These are phyloP conservation scores for Microctenopoma lineatum DNA, from an alignment of 2,797 vertebrate genomes.

Conservation along the genomic window DNA sequence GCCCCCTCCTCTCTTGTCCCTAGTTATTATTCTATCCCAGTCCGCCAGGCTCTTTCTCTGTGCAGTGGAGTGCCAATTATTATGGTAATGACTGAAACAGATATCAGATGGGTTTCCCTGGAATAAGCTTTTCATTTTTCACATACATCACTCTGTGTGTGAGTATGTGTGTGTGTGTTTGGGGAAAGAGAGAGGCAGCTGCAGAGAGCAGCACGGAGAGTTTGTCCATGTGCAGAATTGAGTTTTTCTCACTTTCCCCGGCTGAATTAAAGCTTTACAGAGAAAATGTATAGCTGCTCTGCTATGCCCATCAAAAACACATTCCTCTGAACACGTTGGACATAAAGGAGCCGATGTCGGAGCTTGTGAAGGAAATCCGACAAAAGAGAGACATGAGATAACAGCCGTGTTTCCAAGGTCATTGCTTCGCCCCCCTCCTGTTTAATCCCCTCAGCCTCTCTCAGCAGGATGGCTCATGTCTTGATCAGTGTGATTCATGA, in stretches of 20 bases:
- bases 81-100: conserved; percentile 81
- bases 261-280: conserved; percentile 45
- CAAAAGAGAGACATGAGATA: conserved; percentile 33
- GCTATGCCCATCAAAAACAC: conserved; percentile 38
- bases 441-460: conserved; percentile 34
- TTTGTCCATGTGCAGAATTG: conserved; percentile 36
- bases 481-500: conserved; percentile 1
- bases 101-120: conserved; percentile 80
- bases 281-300: conserved; percentile 3
- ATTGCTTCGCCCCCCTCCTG: conserved; percentile 30
- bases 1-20: conserved; percentile 40
- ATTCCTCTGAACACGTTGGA: conserved; percentile 37
- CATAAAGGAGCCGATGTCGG: conserved; percentile 20
- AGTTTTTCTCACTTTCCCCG: conserved; percentile 44
- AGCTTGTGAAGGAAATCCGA: conserved; percentile 40
- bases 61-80: conserved; percentile 78
- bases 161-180: conserved; percentile 20
- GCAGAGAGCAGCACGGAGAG: conserved; percentile 16
- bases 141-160: conserved; percentile 43
- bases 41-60: conserved; percentile 62
- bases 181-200: neutral
- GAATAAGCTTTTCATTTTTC: conserved; percentile 73
- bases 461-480: conserved; percentile 14
- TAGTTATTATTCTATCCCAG: conserved; percentile 73
- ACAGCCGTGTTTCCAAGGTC: conserved; percentile 57